Base-by-base conservation (phyloP, 2,888 invertebrate genomes). In the Eupithecia subumbrata region DNA sequence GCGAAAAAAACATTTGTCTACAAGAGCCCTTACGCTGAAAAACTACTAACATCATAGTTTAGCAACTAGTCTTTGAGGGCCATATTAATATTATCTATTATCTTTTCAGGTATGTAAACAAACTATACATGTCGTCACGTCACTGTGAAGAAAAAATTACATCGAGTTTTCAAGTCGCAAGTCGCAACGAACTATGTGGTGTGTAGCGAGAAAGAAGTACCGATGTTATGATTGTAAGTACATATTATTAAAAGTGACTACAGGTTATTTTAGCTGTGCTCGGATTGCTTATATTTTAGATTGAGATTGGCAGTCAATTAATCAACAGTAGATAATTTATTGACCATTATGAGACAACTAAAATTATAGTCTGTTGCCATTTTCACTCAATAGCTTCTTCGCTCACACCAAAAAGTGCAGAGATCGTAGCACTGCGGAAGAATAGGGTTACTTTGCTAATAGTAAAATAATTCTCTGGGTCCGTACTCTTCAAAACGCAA, bases 71-170 rank as follows among this genome's bases (percentile, higher is more conserved):
- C 25, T 25, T 12, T 60, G 60, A 60, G 14, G 22, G 56, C 25
- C 25, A 14, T 60, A 56, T 64, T 73, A 56, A 71, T 71, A 25
- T 71, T 9, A 40, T 72, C 70, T 63, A 16, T 76, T 63, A 82
- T 83, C 84, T 82, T 87, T 87, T 63, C 87, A 87, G 87, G 87
- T 87, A 87, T 82, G 87, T 87, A 81, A 79, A 81, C 80, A 40
- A 68, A 22, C 8, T 43, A 45, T 22, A 71, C 75, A 71, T 68
- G 30, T 70, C 18, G 34, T 64, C 56, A 72, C 72, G 74, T 73
- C 77, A 72, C 52, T 72, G 71, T 37, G 74, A 72, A 71, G 73
- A 78, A 77, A 77, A 71, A 75, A 75, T 1, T 73, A 67, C 71
- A 75, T 43, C 77, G 71, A 71, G 77, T 76, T 76, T 60, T 9